Evolutionary conservation across 2,888 invertebrate species (phyloP).

Genomic region (Troglohyphantes excavatus): DNA sequence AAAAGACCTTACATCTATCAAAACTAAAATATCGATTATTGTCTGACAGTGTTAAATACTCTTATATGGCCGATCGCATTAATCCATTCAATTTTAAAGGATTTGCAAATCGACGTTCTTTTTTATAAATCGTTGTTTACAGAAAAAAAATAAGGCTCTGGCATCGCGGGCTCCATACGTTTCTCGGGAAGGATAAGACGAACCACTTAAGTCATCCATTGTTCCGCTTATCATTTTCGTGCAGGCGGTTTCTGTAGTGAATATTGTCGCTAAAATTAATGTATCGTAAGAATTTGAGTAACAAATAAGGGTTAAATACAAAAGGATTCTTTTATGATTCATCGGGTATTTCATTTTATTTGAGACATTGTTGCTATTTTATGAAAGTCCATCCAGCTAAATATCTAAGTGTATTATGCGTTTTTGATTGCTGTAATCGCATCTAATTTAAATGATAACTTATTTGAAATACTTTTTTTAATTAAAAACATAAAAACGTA

Average conservation of each 20-base stretch:
- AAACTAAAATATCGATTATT: not conserved
- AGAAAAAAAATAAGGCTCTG: conserved; percentile 39
- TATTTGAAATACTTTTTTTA: too few relatives aligned
- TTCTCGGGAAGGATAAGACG: conserved; percentile 16
- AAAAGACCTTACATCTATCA: not conserved
- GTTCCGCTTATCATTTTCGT: conserved; percentile 56
- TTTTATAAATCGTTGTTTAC: conserved; percentile 31
- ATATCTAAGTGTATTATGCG: too few relatives aligned
- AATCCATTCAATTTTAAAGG: conserved; percentile 30
- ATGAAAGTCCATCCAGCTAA: too few relatives aligned
- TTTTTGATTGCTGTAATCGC: too few relatives aligned
- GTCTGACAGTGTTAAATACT: conserved; percentile 14
- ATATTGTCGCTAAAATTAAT: conserved; percentile 47
- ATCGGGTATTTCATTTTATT: too few relatives aligned
- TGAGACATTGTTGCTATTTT: too few relatives aligned
- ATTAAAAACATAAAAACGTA: too few relatives aligned
- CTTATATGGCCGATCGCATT: not conserved
- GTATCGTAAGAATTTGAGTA: conserved; percentile 20
- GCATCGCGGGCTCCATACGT: not conserved
- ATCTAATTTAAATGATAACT: too few relatives aligned
- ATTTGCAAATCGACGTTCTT: conserved; percentile 43
- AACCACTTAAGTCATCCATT: conserved; percentile 43
- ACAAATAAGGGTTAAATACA: conserved; percentile 5
- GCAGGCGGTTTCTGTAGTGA: conserved; percentile 44
- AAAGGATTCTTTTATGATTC: not conserved